Evolutionary conservation across 2,113 vertebrate genomes (phyloP), one percentile per base, ranked within the genome.

Genomic region (Petroica traversi): DNA sequence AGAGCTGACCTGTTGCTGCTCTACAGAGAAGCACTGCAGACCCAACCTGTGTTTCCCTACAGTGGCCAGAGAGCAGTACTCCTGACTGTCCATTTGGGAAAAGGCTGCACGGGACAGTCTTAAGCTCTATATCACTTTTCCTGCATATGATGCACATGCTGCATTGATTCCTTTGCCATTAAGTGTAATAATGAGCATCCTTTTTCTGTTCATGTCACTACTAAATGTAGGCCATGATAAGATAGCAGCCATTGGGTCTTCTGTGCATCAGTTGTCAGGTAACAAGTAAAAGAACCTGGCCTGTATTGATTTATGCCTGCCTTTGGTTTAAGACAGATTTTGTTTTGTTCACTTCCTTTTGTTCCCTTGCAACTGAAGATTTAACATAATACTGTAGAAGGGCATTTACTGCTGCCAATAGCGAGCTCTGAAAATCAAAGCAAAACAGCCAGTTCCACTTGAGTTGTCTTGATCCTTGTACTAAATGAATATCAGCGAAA

Each of bases 21-120:
- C 31, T n/a, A 19, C 29, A 55, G 52, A 46, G 55, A 38, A 85
- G 9, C 36, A 43, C 7, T 82, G 52, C 45, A 85, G n/a, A 71
- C 8, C 3, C 26, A 55, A 19, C 4, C 0, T 13, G 0, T 18
- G 12, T 6, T 36, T 59, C 33, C 40, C 48, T 52, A 6, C 1
- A 2, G 25, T 13, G 34, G 40, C 33, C 6, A 7, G 40, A 67
- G 25, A 55, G 26, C 57, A 41, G 38, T 4, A 14, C 33, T 62
- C 14, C 29, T 33, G 18, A 67, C 20, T 68, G 29, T 41, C 25
- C 2, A 0, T 20, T 22, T 43, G 45, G 31, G 23, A 86, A 69
- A 45, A 64, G 28, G 36, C 11, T 43, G 26, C 20, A 43, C 6
- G 58, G 34, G 29, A 72, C 40, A 68, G 29, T 15, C 24, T 33